Percentiles rank a stretch among this genome's conserved stretches.
Conservation (phyloP, 1,140 invertebrate species). For the Eupristina koningsbergeri region DNA sequence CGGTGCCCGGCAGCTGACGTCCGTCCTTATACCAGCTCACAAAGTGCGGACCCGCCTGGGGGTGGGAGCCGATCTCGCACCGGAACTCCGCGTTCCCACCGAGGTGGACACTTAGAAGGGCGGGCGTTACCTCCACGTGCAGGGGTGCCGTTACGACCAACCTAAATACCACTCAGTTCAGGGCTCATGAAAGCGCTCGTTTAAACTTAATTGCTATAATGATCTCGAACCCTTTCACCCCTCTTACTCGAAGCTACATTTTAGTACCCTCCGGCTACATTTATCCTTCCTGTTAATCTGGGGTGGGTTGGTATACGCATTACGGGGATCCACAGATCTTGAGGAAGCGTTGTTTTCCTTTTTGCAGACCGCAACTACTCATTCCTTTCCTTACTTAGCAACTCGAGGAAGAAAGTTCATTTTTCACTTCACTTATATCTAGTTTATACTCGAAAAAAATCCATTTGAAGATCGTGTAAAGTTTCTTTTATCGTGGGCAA, state of each 20-base stretch:
- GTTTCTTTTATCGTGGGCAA: not conserved
- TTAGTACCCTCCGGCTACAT: not conserved
- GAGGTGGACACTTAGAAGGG: slow-evolving; percentile 83
- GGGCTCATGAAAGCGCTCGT: not conserved
- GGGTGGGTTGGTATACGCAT: not conserved
- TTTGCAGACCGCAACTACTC: not conserved
- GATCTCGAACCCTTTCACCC: not conserved
- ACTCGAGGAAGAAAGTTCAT: not conserved
- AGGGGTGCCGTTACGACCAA: slow-evolving; percentile 80
- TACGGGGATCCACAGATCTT: not conserved
- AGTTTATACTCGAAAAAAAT: not conserved
- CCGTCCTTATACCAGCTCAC: slow-evolving; percentile 86
- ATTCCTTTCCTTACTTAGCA: not conserved
- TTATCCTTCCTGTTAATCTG: not conserved
- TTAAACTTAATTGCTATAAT: not conserved
- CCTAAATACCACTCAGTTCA: slow-evolving; percentile 57
- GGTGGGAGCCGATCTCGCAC: slow-evolving; percentile 75
- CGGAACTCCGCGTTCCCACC: slow-evolving; percentile 84
- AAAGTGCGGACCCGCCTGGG: slow-evolving; percentile 73
- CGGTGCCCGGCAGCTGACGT: slow-evolving; percentile 78
- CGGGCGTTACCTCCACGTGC: slow-evolving; percentile 80
- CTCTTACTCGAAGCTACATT: not conserved
- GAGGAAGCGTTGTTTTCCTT: not conserved
- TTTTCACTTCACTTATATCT: not conserved
- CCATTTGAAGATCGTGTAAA: not conserved